Base-by-base conservation (phyloP, 2,113 vertebrate genomes). In the Coptodon rendalli region DNA sequence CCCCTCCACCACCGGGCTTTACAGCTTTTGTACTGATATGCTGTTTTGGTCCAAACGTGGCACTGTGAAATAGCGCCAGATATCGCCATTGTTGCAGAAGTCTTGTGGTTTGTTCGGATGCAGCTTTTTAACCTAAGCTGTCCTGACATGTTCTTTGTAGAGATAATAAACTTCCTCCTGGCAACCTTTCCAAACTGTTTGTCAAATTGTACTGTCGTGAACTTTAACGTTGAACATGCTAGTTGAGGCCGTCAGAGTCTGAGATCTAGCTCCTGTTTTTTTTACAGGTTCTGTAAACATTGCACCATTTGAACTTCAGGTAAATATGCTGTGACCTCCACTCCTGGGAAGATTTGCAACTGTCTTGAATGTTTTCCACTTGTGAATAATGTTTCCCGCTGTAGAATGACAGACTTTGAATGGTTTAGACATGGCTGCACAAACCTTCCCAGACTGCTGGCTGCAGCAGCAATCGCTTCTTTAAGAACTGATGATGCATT, bases 371-470 rank as follows among this genome's bases (percentile, higher is more conserved):
- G 38, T 71, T 43, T 71, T 71, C n/a, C 66, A 16, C 12, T 71
- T 43, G 38, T 73, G 66, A 73, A 0, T 45, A 45, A 73, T 73
- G 2, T 0, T 73, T 73, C 3, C 22, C 3, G 9, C 1, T 45
- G 68, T 45, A 27, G 38, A 45, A 45, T 45, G 5, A 43, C 2
- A 3, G 12, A 71, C 38, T 27, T 71, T 2, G 5, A 43, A 27
- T 73, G 22, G 22, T 73, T 45, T 45, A 24, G 22, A 73, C 40
- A 73, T 45, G 8, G 13, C 66, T 40, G 22, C 13, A 73, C 22
- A 73, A 27, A 43, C 38, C 22, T 24, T 27, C 40, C 3, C 66
- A 73, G 38, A 27, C n/a, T 43, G 66, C 38, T 73, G 66, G 22
- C 66, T 71, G 66, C 22, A 68, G 11, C 36, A 68, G 11, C 11